Percentiles rank a stretch among this genome's conserved stretches.
Conservation (phyloP, 2,797 vertebrate species). For the Acrocephalus scirpaceus region DNA sequence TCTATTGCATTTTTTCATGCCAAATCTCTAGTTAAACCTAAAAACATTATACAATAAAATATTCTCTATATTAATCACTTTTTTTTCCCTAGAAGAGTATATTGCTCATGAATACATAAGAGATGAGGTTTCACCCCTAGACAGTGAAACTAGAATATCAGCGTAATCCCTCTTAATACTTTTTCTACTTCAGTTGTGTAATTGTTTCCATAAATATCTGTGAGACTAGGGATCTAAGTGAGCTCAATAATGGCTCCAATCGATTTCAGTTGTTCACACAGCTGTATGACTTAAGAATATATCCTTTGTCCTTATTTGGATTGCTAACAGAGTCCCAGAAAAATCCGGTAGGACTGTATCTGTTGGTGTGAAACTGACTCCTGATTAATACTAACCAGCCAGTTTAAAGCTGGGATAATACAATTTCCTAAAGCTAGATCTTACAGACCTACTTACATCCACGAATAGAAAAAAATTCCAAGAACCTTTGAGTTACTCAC, state of each 20-base stretch:
- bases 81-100: background rate
- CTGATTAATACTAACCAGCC: background rate
- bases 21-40: background rate
- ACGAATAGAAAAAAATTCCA: background rate
- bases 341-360: slow-evolving; percentile 28
- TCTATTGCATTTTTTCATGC: background rate
- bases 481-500: background rate
- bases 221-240: slow-evolving; percentile 3
- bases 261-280: slow-evolving; percentile 30
- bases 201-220: slow-evolving; percentile 44
- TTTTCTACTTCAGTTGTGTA: slow-evolving; percentile 27
- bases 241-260: background rate
- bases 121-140: background rate
- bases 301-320: slow-evolving; percentile 34
- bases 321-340: slow-evolving; percentile 13
- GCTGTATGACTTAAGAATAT: slow-evolving; percentile 7
- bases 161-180: slow-evolving; percentile 40
- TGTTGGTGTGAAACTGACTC: background rate
- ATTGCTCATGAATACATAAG: background rate
- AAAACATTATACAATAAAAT: background rate
- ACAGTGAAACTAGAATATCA: slow-evolving; percentile 30
- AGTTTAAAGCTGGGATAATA: slow-evolving; percentile 36
- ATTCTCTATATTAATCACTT: background rate
- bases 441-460: background rate
- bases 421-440: background rate